Percentiles rank a stretch among this genome's conserved stretches.
Conservation (phyloP, 2,113 vertebrate species). For the Ifrita kowaldi region DNA sequence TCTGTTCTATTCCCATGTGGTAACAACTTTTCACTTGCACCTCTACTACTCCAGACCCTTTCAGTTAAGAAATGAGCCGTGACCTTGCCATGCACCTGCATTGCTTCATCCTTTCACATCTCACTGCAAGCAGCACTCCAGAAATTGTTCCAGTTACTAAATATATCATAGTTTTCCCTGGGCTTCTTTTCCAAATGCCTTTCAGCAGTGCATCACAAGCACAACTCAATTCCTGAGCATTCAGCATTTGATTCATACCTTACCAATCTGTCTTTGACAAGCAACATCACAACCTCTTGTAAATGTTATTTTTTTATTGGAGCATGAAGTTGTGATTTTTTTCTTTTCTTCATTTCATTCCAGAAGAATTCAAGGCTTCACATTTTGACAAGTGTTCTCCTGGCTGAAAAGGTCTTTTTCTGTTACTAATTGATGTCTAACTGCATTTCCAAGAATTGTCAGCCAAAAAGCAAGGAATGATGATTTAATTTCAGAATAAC, state of each 20-base stretch:
- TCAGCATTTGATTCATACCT: not conserved
- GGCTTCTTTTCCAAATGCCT: not conserved
- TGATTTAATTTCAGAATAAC: conserved; percentile 6
- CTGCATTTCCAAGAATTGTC: not conserved
- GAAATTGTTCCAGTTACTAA: not conserved
- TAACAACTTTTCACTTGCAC: not conserved
- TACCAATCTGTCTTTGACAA: not conserved
- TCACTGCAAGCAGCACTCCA: not conserved
- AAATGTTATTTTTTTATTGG: not conserved
- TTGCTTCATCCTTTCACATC: not conserved
- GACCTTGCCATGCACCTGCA: not conserved
- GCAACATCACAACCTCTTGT: not conserved
- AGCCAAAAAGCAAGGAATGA: not conserved
- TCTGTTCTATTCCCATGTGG: not conserved
- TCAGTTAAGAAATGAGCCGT: not conserved
- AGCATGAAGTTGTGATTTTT: not conserved
- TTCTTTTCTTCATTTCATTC: not conserved
- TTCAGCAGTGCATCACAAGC: not conserved
- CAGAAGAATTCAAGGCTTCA: not conserved
- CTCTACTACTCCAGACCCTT: not conserved
- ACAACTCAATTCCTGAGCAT: not conserved
- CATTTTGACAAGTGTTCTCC: not conserved
- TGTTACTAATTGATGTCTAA: not conserved
- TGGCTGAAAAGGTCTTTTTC: not conserved
- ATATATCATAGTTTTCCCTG: not conserved